Base-by-base conservation (phyloP, 2,113 vertebrate genomes). In the Vanacampus margaritifer region DNA sequence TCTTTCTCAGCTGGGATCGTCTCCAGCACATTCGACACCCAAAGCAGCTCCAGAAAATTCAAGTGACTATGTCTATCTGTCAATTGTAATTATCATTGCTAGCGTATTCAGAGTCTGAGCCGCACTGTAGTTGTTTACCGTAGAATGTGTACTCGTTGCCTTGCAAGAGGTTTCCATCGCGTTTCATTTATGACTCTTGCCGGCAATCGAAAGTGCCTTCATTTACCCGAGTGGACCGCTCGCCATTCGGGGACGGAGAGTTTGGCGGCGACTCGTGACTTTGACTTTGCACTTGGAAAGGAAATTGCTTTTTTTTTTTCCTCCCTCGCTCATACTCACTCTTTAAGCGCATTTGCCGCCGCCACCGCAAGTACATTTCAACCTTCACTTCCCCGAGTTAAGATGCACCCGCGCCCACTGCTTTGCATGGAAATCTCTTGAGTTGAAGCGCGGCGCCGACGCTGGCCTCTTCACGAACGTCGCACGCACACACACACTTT, bases 341-440 rank as follows among this genome's bases (percentile, higher is more conserved):
- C 74, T 59, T 58, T 87, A 87, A 87, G 86, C 84, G 81, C 82
- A 89, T 89, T 89, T 84, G 75, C 81, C 69, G 66, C 48, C 69
- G 75, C 81, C 69, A 64, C 48, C 69, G 64, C 56, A 79, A 87
- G 84, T 78, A 81, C 86, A 88, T 89, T 89, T 88, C 89, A 87
- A 82, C 86, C 87, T 87, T 83, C 85, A 82, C 85, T 82, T 87
- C 89, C 79, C 70, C 73, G 77, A 86, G 80, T 86, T 88, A 90
- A 90, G 87, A 87, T 76, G 83, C 84, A 79, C 74, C 67, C 81
- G 84, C 83, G 80, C 17, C 66, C 78, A 16, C 83, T 66, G 72
- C 85, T 85, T 82, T 82, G 81, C 84, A 86, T 87, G 85, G 77
- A 88, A 90, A 90, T 87, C 86, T 87, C 79, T 71, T 69, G 82